Evolutionary conservation across 92 coral and sea anemone species (phyloP).

Genomic region (Siderastrea siderea): DNA sequence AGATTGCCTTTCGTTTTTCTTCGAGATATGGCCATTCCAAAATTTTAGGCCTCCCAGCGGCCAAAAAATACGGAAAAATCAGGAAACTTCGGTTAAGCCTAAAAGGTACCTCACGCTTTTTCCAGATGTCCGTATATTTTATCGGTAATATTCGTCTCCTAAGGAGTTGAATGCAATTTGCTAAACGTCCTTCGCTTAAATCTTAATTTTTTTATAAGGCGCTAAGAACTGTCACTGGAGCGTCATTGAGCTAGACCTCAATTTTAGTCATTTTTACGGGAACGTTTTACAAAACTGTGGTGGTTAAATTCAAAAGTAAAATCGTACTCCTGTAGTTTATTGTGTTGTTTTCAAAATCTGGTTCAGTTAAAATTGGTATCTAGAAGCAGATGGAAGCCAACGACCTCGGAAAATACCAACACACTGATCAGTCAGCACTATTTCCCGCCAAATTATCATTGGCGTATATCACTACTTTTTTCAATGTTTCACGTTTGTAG

Average conservation of each 20-base stretch:
- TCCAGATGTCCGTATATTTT: too few relatives aligned
- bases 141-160: too few relatives aligned
- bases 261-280: background rate
- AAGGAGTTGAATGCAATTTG: too few relatives aligned
- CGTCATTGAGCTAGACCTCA: background rate
- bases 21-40: too few relatives aligned
- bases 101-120: too few relatives aligned
- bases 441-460: conserved; percentile 13
- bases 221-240: background rate
- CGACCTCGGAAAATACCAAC: background rate
- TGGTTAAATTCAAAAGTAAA: conserved; percentile 10
- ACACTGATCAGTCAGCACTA: background rate
- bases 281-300: conserved; percentile 4
- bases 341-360: background rate
- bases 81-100: too few relatives aligned
- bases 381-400: background rate
- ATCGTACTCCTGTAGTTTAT: background rate
- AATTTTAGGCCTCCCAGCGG: too few relatives aligned
- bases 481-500: background rate
- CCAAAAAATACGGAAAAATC: too few relatives aligned
- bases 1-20: too few relatives aligned
- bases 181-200: too few relatives aligned
- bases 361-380: conserved; percentile 21
- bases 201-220: background rate
- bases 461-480: background rate